A percentile compares a stretch with the other conserved stretches of the same genome.
Evolutionary conservation across 2,888 invertebrate species (phyloP).

Genomic region (Prenolepis imparis): DNA sequence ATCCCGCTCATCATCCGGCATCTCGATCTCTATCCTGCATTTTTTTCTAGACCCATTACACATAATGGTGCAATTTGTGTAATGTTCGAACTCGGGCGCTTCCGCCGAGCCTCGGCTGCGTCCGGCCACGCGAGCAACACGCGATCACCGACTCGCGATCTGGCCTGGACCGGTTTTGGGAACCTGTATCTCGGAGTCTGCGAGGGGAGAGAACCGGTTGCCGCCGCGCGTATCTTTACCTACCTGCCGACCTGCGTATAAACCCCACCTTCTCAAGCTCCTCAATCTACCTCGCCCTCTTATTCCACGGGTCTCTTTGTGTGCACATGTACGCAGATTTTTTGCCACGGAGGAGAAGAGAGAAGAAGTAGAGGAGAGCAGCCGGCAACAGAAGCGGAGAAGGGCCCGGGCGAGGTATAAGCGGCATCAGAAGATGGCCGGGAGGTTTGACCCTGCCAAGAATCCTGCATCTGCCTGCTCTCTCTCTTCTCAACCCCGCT

Average conservation of each 20-base stretch:
- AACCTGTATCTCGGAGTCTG: conserved; percentile 56
- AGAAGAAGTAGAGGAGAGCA: conserved; percentile 31
- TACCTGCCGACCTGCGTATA: conserved; percentile 44
- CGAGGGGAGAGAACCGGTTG: conserved; percentile 52
- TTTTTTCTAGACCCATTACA: conserved; percentile 79
- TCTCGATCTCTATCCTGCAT: conserved; percentile 61
- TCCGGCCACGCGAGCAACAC: conserved; percentile 86
- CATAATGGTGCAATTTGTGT: conserved; percentile 85
- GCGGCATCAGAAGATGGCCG: conserved; percentile 73
- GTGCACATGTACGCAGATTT: conserved; percentile 70
- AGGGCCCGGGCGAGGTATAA: conserved; percentile 52
- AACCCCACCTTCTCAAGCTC: conserved; percentile 30
- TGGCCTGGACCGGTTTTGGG: conserved; percentile 70
- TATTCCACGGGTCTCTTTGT: conserved; percentile 23
- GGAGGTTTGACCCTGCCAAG: conserved; percentile 81
- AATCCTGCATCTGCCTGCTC: conserved; percentile 82
- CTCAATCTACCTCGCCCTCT: conserved; percentile 51
- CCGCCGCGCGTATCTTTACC: conserved; percentile 33
- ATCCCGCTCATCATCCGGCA: conserved; percentile 45
- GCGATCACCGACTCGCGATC: conserved; percentile 79
- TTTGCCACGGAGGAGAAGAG: conserved; percentile 50
- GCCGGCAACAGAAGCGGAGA: conserved; percentile 52
- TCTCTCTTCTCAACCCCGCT: conserved; percentile 60
- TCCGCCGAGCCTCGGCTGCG: conserved; percentile 78
- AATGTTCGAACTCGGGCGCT: conserved; percentile 79